phyloP scores from a whole-genome alignment of 2,888 invertebrate species.

The Cetonia aurata region DNA sequence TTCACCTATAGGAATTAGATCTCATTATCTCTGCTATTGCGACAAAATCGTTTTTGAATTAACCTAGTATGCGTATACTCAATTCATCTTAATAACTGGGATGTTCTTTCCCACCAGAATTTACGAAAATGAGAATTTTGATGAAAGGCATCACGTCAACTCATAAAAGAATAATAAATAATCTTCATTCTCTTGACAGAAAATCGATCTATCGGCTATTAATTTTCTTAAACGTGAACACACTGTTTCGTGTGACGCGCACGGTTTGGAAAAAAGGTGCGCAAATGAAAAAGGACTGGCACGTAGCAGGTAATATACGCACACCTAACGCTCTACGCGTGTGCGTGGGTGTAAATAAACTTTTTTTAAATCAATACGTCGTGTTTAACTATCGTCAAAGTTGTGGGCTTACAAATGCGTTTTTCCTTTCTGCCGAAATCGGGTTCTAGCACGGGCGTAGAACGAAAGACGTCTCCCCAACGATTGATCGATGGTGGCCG shows the following conservation, averaged over 20 bases:
- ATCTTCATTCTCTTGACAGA: conserved; percentile 17
- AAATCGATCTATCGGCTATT: conserved; percentile 29
- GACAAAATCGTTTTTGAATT: no score
- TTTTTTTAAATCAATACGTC: conserved; percentile 28
- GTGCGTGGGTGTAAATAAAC: conserved; percentile 5
- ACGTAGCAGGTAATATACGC: background rate
- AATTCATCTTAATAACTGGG: conserved; percentile 10
- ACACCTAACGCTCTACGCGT: conserved; percentile 3
- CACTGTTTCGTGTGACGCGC: conserved; percentile 5
- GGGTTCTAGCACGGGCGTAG: background rate
- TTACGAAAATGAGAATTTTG: conserved; percentile 1
- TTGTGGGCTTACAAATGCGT: conserved; percentile 8
- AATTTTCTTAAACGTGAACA: conserved; percentile 26
- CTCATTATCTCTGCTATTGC: no score
- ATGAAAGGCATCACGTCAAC: conserved; percentile 25
- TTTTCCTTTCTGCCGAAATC: conserved; percentile 5
- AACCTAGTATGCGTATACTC: no score
- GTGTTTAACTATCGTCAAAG: conserved; percentile 36
- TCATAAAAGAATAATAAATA: conserved; percentile 28
- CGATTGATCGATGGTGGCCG: conserved; percentile 34
- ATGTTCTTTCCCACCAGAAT: background rate
- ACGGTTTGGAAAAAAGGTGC: background rate
- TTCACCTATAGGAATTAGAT: background rate
- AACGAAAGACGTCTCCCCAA: conserved; percentile 18
- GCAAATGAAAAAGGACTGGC: background rate